Evolutionary conservation across 2,797 vertebrate genomes (phyloP), one percentile per base, ranked within the genome.

Genomic region (Chelonia mydas): DNA sequence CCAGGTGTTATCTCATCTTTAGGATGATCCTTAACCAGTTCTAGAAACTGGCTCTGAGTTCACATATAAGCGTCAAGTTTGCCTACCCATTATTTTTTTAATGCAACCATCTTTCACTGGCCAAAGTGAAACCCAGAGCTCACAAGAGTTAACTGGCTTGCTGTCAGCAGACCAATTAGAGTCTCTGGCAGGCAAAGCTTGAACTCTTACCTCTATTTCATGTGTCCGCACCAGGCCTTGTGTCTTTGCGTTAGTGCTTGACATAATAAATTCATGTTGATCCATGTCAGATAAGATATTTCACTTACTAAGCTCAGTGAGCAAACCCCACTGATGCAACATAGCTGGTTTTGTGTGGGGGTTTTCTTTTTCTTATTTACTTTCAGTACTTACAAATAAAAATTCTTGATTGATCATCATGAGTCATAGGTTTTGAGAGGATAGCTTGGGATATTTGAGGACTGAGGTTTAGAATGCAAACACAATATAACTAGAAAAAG

Each of bases 201-300:
- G 16, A 92, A 3, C 27, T 90, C 72, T 87, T 95, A 55, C 15
- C 57, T 49, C 0, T 33, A 27, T 83, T 28, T 9, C 41, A 54
- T 57, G 47, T 84, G 31, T 50, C 81, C 80, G 19, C 12, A 55
- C 1, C 0, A 85, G 76, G 45, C 45, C 83, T 93, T 87, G 41
- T 96, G 85, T 86, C 92, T 95, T 91, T 90, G 41, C 37, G 41
- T 74, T 59, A 86, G 37, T 28, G 6, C 61, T 85, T 87, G 87
- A 27, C 45, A 81, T 31, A 41, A 86, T 81, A 95, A 95, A 92
- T 74, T 89, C 5, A 0, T 51, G 78, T 21, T 51, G 81, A 94
- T 92, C 72, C 1, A 0, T 21, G 59, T 53, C 83, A 86, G n/a
- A 86, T 95, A 90, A 84, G 23, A 72, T 54, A 68, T 88, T 96